A percentile compares a stretch with the other conserved stretches of the same genome.
Conservation (phyloP, 2,113 vertebrate genomes). For the Saguinus midas region DNA sequence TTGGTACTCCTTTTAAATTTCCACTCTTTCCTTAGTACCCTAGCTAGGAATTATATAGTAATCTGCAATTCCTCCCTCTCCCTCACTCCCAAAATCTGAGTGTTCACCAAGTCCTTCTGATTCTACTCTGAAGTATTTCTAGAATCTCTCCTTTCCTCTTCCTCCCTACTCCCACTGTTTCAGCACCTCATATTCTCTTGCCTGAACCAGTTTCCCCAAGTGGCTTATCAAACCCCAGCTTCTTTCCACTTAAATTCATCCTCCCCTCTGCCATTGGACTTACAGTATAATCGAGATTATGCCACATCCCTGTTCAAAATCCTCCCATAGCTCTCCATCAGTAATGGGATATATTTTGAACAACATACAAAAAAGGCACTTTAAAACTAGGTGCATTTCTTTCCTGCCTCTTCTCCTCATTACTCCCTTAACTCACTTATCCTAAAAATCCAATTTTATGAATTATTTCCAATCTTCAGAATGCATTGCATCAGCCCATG, state of each 20-base stretch:
- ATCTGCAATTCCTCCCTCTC: not conserved
- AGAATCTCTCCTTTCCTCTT: not conserved
- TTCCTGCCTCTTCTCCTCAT: not conserved
- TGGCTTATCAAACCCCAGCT: not conserved
- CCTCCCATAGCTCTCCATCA: not conserved
- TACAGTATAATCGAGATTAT: not conserved
- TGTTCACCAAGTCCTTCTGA: not conserved
- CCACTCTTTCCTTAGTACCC: not conserved
- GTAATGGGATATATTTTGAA: not conserved
- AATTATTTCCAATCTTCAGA: not conserved
- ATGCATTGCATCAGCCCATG: not conserved
- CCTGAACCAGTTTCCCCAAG: conserved; percentile 21
- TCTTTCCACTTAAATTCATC: not conserved
- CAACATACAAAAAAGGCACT: not conserved
- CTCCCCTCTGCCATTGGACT: not conserved
- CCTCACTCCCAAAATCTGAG: not conserved
- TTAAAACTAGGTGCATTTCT: not conserved
- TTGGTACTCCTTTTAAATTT: not conserved
- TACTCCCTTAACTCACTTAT: not conserved
- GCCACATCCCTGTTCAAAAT: not conserved
- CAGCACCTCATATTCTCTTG: not conserved
- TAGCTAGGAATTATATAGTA: not conserved
- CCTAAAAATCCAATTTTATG: not conserved
- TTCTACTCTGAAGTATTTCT: not conserved
- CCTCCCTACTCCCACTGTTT: not conserved